These are phyloP conservation scores for Trichacis sp. DNA, from an alignment of 2,888 invertebrate species.

Conservation along the genomic window DNA sequence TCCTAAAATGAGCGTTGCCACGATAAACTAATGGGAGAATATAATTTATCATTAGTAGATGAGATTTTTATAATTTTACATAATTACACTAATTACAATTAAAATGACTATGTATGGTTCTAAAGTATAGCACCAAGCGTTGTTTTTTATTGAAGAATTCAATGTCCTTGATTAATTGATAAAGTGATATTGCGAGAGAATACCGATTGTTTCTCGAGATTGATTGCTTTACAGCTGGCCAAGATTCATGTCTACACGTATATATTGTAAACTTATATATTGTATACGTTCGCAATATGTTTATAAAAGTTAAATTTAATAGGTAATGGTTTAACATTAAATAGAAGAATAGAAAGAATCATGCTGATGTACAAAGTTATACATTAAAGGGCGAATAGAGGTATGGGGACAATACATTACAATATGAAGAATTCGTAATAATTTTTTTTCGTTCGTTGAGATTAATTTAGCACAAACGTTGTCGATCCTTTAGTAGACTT, in stretches of 20 bases:
- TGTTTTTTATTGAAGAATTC: neutral
- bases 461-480: slow-evolving; percentile 63
- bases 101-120: neutral
- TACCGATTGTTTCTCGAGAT: neutral
- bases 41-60: no score
- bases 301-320: slow-evolving; percentile 62
- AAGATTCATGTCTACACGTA: slow-evolving; percentile 33
- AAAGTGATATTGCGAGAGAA: slow-evolving; percentile 2
- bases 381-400: slow-evolving; percentile 65
- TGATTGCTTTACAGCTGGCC: slow-evolving; percentile 41
- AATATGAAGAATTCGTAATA: slow-evolving; percentile 64
- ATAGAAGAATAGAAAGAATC: slow-evolving; percentile 66
- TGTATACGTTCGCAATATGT: slow-evolving; percentile 36
- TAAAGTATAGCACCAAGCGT: slow-evolving; percentile 25
- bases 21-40: no score
- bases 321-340: slow-evolving; percentile 65
- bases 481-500: slow-evolving; percentile 61
- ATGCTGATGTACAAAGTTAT: slow-evolving; percentile 66
- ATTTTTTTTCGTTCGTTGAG: slow-evolving; percentile 56
- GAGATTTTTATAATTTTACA: no score
- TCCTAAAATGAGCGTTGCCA: no score
- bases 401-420: slow-evolving; percentile 65
- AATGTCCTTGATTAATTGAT: neutral
- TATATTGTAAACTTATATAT: slow-evolving; percentile 29
- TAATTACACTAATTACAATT: no score